A percentile compares a stretch with the other conserved stretches of the same genome.
Conservation (phyloP, 2,888 invertebrate genomes). For the Flexamia atlantica region DNA sequence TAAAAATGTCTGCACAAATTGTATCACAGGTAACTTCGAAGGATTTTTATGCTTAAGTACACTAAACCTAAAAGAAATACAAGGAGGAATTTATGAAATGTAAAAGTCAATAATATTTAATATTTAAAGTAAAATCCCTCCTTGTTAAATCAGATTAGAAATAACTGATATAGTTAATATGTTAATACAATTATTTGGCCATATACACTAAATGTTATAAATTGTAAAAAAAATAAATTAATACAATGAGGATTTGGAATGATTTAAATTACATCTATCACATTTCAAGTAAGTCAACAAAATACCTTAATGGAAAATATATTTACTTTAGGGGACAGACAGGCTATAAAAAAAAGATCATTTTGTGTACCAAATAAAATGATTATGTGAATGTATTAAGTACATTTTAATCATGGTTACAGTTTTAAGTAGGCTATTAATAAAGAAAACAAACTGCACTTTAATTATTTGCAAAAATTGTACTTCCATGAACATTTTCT, state of each 20-base stretch:
- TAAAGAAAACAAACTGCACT: no score
- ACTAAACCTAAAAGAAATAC: slow-evolving; percentile 48
- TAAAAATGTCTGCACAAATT: slow-evolving; percentile 42
- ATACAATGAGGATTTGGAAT: slow-evolving; percentile 35
- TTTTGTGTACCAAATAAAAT: no score
- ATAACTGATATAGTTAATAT: neutral
- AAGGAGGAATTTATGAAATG: slow-evolving; percentile 1
- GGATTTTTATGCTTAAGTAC: slow-evolving; percentile 45
- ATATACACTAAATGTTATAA: slow-evolving; percentile 12
- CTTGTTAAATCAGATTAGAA: neutral
- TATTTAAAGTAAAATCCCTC: slow-evolving; percentile 16
- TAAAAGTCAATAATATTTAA: slow-evolving; percentile 11
- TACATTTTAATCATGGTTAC: no score
- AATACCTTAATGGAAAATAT: neutral
- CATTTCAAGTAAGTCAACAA: slow-evolving; percentile 28
- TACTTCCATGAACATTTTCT: no score
- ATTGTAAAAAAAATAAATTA: slow-evolving; percentile 44
- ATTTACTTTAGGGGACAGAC: slow-evolving; percentile 17
- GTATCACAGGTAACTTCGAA: slow-evolving; percentile 56
- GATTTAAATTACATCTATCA: slow-evolving; percentile 35
- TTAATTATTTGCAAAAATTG: no score
- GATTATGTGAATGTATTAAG: no score
- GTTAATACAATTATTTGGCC: slow-evolving; percentile 45
- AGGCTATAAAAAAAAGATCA: no score
- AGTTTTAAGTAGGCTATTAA: no score